phyloP scores from a whole-genome alignment of 1,140 invertebrate genomes.

The Metaphire vulgaris region DNA sequence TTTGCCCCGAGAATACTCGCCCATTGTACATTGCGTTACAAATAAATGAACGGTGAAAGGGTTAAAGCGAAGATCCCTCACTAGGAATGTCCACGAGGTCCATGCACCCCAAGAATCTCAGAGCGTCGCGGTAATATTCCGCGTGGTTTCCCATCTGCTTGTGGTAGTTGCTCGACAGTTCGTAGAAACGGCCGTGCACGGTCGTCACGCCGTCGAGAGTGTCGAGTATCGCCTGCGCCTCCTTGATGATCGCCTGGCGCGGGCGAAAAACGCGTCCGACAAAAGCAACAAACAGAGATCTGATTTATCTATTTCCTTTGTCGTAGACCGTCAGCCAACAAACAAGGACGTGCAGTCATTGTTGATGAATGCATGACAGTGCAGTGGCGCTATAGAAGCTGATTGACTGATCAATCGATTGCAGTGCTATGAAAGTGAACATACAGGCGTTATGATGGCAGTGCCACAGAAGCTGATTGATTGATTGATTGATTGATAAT shows the following conservation, averaged over 20 bases:
- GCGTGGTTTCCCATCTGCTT: slow-evolving; percentile 77
- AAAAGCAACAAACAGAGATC: neutral
- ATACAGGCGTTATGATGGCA: too few species aligned
- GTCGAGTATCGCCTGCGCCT: slow-evolving; percentile 77
- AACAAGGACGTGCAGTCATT: neutral
- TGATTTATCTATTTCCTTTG: neutral
- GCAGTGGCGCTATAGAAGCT: neutral
- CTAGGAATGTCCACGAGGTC: slow-evolving; percentile 61
- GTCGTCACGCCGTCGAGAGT: slow-evolving; percentile 82
- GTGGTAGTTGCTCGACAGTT: slow-evolving; percentile 85
- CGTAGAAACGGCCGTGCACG: slow-evolving; percentile 91
- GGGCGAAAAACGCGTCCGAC: slow-evolving; percentile 7
- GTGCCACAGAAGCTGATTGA: too few species aligned
- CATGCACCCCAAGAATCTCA: slow-evolving; percentile 90
- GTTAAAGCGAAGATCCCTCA: too few species aligned
- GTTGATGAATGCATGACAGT: neutral
- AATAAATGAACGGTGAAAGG: too few species aligned
- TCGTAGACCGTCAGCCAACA: neutral
- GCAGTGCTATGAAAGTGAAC: neutral
- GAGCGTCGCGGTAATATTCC: slow-evolving; percentile 87
- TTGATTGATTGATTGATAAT: too few species aligned
- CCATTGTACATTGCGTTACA: too few species aligned
- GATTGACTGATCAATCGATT: neutral
- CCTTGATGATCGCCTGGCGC: slow-evolving; percentile 72
- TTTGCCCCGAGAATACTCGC: too few species aligned